phyloP scores from a whole-genome alignment of 1,140 invertebrate genomes.

The Arctopsyche grandis region DNA sequence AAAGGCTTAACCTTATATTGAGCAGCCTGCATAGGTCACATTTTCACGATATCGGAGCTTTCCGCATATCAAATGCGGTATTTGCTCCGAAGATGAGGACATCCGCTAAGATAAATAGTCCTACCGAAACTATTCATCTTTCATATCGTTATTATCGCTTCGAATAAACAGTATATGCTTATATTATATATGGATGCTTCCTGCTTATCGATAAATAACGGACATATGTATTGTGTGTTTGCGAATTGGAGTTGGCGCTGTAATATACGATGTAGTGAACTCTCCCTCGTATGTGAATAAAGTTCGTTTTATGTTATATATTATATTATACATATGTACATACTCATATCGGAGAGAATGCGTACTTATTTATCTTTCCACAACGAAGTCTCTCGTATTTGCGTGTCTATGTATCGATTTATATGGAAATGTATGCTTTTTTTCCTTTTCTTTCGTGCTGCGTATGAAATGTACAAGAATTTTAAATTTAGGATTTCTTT shows the following conservation, averaged over 20 bases:
- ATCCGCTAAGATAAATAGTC: slow-evolving; percentile 25
- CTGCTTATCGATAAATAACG: slow-evolving; percentile 13
- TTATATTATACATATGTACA: too few species aligned
- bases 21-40: slow-evolving; percentile 15
- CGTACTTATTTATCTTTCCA: too few species aligned
- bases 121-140: slow-evolving; percentile 21
- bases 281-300: too few species aligned
- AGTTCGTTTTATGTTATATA: too few species aligned
- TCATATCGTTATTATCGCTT: background rate
- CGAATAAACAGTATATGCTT: background rate
- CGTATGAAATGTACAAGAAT: too few species aligned
- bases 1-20: slow-evolving; percentile 2
- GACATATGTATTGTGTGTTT: slow-evolving; percentile 3
- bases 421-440: too few species aligned
- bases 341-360: too few species aligned
- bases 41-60: slow-evolving; percentile 11
- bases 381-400: too few species aligned
- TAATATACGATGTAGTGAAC: too few species aligned
- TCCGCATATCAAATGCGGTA: background rate
- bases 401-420: too few species aligned
- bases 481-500: too few species aligned
- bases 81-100: slow-evolving; percentile 15
- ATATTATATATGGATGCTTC: background rate
- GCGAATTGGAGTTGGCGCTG: background rate
- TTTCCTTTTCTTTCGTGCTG: too few species aligned